These are phyloP conservation scores for Hemicrepidius hirtus DNA, from an alignment of 2,888 invertebrate genomes.

Conservation along the genomic window DNA sequence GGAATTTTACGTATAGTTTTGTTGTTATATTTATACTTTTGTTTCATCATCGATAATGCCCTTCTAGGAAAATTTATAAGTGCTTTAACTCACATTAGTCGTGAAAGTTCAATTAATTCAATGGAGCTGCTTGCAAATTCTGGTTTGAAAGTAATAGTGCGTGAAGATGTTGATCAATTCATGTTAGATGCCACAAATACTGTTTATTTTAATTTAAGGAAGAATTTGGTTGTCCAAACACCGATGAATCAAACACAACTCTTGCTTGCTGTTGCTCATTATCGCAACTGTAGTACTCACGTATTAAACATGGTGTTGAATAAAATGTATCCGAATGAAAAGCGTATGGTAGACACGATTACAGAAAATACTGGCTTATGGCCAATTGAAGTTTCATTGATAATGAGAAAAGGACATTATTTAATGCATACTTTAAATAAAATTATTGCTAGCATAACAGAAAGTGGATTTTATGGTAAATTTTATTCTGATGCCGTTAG, in stretches of 20 bases:
- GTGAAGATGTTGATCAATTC: not conserved
- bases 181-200: not conserved
- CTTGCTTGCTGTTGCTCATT: not conserved
- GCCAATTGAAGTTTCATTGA: not conserved
- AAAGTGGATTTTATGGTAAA: conserved; percentile 9
- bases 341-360: not conserved
- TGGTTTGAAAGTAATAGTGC: not conserved
- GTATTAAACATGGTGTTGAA: not conserved
- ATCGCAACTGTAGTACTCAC: conserved; percentile 14
- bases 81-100: not conserved
- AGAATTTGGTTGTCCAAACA: not conserved
- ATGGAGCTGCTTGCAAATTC: not conserved
- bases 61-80: conserved; percentile 1
- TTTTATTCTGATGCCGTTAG: not conserved
- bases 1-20: not conserved
- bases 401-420: conserved; percentile 15
- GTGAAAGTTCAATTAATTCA: not conserved
- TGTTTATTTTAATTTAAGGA: not conserved
- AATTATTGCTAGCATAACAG: not conserved
- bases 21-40: conserved; percentile 1
- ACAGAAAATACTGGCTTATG: not conserved
- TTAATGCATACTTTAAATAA: conserved; percentile 5
- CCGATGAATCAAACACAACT: not conserved
- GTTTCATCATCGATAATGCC: not conserved
- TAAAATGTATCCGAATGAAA: not conserved